phyloP scores from a whole-genome alignment of 2,797 vertebrate species.

The Protosalanx chinensis region DNA sequence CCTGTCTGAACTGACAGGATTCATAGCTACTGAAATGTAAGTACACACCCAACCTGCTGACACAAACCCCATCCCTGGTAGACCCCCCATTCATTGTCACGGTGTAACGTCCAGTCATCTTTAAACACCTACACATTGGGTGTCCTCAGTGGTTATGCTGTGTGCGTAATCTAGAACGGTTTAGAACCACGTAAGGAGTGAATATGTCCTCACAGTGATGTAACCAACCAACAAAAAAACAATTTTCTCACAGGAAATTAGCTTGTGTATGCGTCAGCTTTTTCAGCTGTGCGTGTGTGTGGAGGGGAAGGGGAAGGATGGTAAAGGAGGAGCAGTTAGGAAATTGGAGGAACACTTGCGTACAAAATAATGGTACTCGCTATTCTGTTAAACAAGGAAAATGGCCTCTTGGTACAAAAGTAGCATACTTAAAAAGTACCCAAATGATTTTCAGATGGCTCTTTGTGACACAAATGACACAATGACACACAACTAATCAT shows the following conservation, averaged over 20 bases:
- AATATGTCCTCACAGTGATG: constrained; percentile 37
- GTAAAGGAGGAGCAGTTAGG: constrained; percentile 51
- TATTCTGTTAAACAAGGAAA: not conserved
- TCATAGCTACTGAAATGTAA: constrained; percentile 98
- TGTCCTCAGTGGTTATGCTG: constrained; percentile 17
- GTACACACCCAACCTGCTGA: constrained; percentile 57
- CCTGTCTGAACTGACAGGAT: constrained; percentile 97
- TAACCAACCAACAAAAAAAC: constrained; percentile 35
- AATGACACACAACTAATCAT: constrained; percentile 4
- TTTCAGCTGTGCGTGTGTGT: constrained; percentile 43
- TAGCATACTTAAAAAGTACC: not conserved
- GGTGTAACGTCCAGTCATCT: not conserved
- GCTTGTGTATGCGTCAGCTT: constrained; percentile 55
- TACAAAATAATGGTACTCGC: constrained; percentile 15
- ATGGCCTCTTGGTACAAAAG: constrained; percentile 11
- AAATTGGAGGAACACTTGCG: constrained; percentile 45
- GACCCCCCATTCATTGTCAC: not conserved
- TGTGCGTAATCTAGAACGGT: not conserved
- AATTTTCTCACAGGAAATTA: constrained; percentile 62
- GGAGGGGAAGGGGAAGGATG: constrained; percentile 41
- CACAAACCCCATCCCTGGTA: not conserved
- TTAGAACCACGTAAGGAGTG: constrained; percentile 24
- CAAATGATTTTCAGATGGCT: not conserved
- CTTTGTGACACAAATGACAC: not conserved
- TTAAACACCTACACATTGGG: not conserved